Evolutionary conservation across 2,797 vertebrate genomes (phyloP).

Genomic region (Aselliscus stoliczkanus): DNA sequence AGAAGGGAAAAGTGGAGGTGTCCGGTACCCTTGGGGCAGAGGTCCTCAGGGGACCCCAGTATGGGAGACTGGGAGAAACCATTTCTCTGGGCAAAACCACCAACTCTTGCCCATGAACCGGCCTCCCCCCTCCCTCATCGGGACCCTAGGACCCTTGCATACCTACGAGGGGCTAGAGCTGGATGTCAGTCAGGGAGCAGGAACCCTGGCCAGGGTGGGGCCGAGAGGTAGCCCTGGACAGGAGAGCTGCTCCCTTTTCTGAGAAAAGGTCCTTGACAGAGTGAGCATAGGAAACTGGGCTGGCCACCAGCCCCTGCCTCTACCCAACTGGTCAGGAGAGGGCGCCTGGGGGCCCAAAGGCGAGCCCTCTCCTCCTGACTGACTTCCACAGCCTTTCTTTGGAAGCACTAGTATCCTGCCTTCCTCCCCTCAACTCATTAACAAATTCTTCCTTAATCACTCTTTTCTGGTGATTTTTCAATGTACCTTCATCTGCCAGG

Average conservation of each 20-base stretch:
- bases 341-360: constrained; percentile 26
- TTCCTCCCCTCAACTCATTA: background rate
- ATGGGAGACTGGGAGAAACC: background rate
- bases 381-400: background rate
- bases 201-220: background rate
- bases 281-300: background rate
- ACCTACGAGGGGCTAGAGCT: background rate
- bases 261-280: background rate
- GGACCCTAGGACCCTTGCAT: background rate
- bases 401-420: background rate
- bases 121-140: background rate
- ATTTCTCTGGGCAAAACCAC: constrained; percentile 32
- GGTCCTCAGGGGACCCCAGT: background rate
- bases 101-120: background rate
- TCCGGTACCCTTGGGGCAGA: background rate
- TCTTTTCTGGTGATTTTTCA: constrained; percentile 41
- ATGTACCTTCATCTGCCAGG: background rate
- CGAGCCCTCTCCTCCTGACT: background rate
- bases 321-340: constrained; percentile 21
- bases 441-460: background rate
- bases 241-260: background rate
- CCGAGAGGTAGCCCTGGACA: background rate
- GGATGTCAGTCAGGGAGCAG: background rate
- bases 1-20: constrained; percentile 8
- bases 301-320: background rate